A percentile compares a stretch with the other conserved stretches of the same genome.
These are phyloP conservation scores for Callocephalon fimbriatum DNA, from an alignment of 2,113 vertebrate genomes.

Conservation along the genomic window DNA sequence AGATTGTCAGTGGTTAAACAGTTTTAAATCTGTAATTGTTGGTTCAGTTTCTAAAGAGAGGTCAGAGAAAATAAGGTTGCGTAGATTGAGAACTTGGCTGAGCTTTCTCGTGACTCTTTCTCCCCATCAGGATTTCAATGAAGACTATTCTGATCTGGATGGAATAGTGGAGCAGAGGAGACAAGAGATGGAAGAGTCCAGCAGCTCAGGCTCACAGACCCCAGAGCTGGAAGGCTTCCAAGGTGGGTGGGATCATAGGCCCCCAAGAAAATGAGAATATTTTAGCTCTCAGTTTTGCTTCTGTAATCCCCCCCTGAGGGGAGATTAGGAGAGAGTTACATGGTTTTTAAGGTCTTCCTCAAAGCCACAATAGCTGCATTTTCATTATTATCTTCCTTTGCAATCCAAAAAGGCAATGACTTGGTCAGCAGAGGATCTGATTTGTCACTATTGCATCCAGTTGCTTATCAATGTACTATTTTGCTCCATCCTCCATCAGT, in stretches of 20 bases:
- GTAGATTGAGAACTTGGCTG: neutral
- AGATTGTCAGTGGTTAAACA: neutral
- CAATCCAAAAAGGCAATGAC: neutral
- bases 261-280: neutral
- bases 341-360: neutral
- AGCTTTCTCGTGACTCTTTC: neutral
- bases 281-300: neutral
- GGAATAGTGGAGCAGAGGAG: slow-evolving; percentile 78
- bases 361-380: neutral
- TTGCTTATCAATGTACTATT: neutral
- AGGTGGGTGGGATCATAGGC: slow-evolving; percentile 70
- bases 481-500: neutral
- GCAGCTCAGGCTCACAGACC: slow-evolving; percentile 91
- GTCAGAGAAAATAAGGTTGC: neutral
- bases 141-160: slow-evolving; percentile 85
- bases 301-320: neutral
- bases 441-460: neutral
- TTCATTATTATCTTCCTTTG: neutral
- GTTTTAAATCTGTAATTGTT: neutral
- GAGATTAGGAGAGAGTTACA: neutral
- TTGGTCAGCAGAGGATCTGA: neutral
- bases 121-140: slow-evolving; percentile 81
- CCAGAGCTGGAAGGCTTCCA: slow-evolving; percentile 85
- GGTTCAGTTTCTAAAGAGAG: neutral
- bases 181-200: slow-evolving; percentile 87